phyloP scores from a whole-genome alignment of 2,113 vertebrate genomes.

The Cebidichthys violaceus region DNA sequence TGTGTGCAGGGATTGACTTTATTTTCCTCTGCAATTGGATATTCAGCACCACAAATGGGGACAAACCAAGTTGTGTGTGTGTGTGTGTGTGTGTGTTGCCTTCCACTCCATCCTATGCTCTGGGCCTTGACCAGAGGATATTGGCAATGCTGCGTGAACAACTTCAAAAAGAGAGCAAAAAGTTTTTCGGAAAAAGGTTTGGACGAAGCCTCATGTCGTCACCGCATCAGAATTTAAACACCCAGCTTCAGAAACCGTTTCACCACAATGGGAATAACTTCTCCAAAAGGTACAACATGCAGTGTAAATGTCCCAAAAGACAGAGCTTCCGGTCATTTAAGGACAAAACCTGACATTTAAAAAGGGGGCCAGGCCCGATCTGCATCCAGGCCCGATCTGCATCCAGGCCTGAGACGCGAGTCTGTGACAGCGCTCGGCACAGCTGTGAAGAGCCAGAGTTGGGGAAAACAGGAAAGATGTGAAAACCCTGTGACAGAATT shows the following conservation, averaged over 20 bases:
- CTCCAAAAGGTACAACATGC: neutral
- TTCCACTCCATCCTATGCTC: neutral
- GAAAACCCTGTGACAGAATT: conserved; percentile 64
- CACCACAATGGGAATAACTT: conserved; percentile 9
- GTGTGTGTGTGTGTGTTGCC: neutral
- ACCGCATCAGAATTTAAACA: conserved; percentile 48
- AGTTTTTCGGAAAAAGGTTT: conserved; percentile 1
- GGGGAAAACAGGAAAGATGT: conserved; percentile 61
- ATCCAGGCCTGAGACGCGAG: neutral
- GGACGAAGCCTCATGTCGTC: conserved; percentile 8
- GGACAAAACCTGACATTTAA: conserved; percentile 6
- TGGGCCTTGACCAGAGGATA: conserved; percentile 9
- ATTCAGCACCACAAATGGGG: neutral
- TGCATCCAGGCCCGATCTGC: neutral
- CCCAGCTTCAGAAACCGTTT: conserved; percentile 18
- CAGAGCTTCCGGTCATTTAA: conserved; percentile 22
- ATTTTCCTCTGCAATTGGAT: neutral
- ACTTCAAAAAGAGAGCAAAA: conserved; percentile 30
- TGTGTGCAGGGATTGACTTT: neutral
- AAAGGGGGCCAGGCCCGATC: neutral
- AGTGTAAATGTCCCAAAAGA: neutral
- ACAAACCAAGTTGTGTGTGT: neutral
- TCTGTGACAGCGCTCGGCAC: conserved; percentile 30
- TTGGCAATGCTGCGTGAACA: neutral
- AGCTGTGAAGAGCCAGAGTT: conserved; percentile 54